Base-by-base conservation (phyloP, 2,113 vertebrate species). In the Prinia subflava region DNA sequence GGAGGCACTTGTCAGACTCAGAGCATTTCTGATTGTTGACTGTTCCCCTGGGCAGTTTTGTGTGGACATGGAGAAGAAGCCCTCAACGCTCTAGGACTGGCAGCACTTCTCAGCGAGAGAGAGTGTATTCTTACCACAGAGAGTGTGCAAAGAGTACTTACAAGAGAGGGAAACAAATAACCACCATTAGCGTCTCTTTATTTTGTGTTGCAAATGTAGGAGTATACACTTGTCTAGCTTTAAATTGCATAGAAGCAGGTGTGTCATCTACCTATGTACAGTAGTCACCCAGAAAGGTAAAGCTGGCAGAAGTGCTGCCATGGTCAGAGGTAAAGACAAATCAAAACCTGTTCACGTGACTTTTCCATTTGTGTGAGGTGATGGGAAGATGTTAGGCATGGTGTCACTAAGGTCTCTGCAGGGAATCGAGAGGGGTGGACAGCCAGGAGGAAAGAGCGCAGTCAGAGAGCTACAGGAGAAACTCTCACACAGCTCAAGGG, bases 241-340 rank as follows among this genome's bases (percentile, higher is more conserved):
- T 86, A 95, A 95, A 94, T 97, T 98, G 98, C 97, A 98, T 98
- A 98, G 97, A 97, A 94, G 95, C 92, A 95, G 95, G 49, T 6
- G 0, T 52, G 70, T 53, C 52, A 79, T 89, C 86, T 87, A 52
- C 62, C 49, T 79, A 56, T 5, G 47, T 63, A 74, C 91, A 69
- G 44, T 24, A 62, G 62, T 88, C 62, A 87, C 62, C 46, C 85
- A 53, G 59, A 80, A 91, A 62, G 63, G 73, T 46, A 64, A 68
- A 65, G 30, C 20, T 84, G 80, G 52, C 67, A 90, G 79, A 85
- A 68, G 7, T 68, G 67, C 50, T 83, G 83, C 85, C 3, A 1
- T 63, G 62, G 47, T 85, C 52, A 31, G 75, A 90, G 57, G 67
- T 89, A 73, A 94, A 15, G 37, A 30, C 78, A 95, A 75, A 74